These are phyloP conservation scores for Hemicrepidius hirtus DNA, from an alignment of 2,888 invertebrate genomes.

Conservation along the genomic window DNA sequence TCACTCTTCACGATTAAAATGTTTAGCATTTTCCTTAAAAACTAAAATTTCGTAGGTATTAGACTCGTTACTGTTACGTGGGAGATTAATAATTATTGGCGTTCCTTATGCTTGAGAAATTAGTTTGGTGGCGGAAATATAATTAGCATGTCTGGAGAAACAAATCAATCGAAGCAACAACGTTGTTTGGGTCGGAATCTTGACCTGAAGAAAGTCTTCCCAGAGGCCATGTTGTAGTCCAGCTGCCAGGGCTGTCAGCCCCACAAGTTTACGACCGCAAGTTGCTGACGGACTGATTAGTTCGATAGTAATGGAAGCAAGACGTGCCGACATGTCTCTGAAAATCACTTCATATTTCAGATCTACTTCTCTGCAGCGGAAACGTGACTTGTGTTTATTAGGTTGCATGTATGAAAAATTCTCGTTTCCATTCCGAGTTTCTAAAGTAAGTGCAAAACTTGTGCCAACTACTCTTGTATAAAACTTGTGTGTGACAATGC, in stretches of 20 bases:
- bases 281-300: conserved; percentile 62
- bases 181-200: not conserved
- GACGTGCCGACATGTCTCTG: conserved; percentile 57
- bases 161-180: too few relatives aligned
- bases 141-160: too few relatives aligned
- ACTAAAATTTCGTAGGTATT: too few relatives aligned
- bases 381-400: conserved; percentile 53
- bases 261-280: conserved; percentile 58
- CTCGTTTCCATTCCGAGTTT: conserved; percentile 30
- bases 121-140: too few relatives aligned
- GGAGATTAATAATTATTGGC: too few relatives aligned
- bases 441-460: conserved; percentile 44
- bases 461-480: conserved; percentile 28
- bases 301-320: conserved; percentile 60
- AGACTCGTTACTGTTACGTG: too few relatives aligned
- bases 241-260: conserved; percentile 53
- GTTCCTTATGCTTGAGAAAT: too few relatives aligned
- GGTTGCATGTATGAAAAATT: conserved; percentile 49
- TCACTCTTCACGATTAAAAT: too few relatives aligned
- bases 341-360: conserved; percentile 53
- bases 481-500: conserved; percentile 39
- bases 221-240: conserved; percentile 27
- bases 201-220: not conserved
- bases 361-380: conserved; percentile 50
- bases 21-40: too few relatives aligned